These are phyloP conservation scores for Gymnosoma rotundatum DNA, from an alignment of 2,888 invertebrate genomes.

Conservation along the genomic window DNA sequence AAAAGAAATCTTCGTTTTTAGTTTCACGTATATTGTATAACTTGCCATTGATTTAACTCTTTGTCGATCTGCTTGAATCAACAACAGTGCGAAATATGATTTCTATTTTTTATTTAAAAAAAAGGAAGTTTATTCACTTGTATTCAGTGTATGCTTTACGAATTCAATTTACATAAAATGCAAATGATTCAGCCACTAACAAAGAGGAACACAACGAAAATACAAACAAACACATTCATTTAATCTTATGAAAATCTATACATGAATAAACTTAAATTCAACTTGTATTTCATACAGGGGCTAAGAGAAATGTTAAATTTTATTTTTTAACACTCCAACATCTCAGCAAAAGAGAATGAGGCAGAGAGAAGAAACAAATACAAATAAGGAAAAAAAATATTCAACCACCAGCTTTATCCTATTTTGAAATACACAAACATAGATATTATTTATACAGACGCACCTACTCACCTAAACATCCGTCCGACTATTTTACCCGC, in stretches of 20 bases:
- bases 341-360: constrained; percentile 7
- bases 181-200: constrained; percentile 76
- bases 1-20: neutral
- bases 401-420: constrained; percentile 19
- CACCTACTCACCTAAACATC: constrained; percentile 28
- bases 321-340: constrained; percentile 27
- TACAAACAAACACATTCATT: neutral
- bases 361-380: constrained; percentile 8
- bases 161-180: constrained; percentile 80
- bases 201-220: constrained; percentile 22
- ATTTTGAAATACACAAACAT: neutral
- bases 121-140: constrained; percentile 69
- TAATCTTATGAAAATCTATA: neutral
- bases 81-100: constrained; percentile 39
- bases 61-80: constrained; percentile 12
- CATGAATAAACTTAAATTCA: constrained; percentile 23
- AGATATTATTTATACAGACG: neutral
- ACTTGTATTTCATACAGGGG: constrained; percentile 55
- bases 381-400: neutral
- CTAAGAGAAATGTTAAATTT: constrained; percentile 51
- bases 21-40: neutral
- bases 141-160: constrained; percentile 73
- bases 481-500: constrained; percentile 1
- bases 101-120: constrained; percentile 48
- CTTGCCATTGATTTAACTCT: constrained; percentile 6